Base-by-base conservation (phyloP, 1,140 invertebrate genomes). In the Heterodera schachtii region DNA sequence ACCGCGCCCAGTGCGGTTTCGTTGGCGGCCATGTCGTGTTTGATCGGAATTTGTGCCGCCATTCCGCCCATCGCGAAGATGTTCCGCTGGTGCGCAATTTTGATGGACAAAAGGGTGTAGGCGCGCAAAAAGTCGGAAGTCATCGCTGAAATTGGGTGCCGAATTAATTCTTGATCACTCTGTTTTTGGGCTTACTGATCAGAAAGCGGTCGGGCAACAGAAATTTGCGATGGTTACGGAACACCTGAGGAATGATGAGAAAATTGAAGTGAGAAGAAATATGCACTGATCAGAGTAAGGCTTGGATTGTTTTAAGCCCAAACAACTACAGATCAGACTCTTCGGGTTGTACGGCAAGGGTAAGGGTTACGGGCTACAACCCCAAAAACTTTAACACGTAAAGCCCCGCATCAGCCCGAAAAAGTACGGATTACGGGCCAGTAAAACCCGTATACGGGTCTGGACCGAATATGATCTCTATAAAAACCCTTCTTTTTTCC, bases 31-130 rank as follows among this genome's bases (percentile, higher is more conserved):
- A 81, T 73, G 76, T 89, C 88, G 71, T 90, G 85, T 66, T 90
- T 89, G 73, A 90, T 91, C 7, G 93, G 89, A 80, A 93, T 91
- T 67, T 90, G 89, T 6, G 93, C 93, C 1, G 93, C 92, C 93
- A 94, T 94, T 47, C 93, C 93, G 3, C 93, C 93, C 6, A 93
- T 94, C 7, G 93, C 93, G 69, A 92, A 91, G 6, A 93, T 93
- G 9, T 91, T 92, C 69, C 92, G 90, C 49, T 87, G 90, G 85
- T 94, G 93, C 86, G 93, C 93, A 31, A 91, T 92, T 67, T 91
- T 90, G 16, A 94, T 91, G 0, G 93, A 92, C 13, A 93, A 86
- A 75, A 91, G 89, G 90, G 93, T 91, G 86, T 94, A 94, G 69
- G 91, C 92, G 73, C 91, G 91, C 41, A 94, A 88, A 88, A 94